These are phyloP conservation scores for Operophtera brumata DNA, from an alignment of 2,888 invertebrate genomes.

Conservation along the genomic window DNA sequence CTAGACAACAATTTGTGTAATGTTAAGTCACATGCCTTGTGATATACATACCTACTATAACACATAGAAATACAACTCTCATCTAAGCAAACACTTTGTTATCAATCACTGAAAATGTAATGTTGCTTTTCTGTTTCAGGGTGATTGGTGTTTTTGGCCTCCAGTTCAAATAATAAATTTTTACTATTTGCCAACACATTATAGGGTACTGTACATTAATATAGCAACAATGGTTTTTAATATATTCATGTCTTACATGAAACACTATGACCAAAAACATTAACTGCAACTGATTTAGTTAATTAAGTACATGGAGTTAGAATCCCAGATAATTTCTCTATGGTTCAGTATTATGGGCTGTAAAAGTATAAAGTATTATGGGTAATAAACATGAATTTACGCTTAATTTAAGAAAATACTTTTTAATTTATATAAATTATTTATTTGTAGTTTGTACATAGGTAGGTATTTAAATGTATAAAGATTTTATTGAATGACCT, in stretches of 20 bases:
- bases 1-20: too few relatives aligned
- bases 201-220: constrained; percentile 93
- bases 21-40: too few relatives aligned
- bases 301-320: too few relatives aligned
- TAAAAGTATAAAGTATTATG: background rate
- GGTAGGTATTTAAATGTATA: background rate
- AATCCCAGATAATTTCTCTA: too few relatives aligned
- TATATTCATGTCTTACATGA: constrained; percentile 92
- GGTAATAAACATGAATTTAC: constrained; percentile 25
- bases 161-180: constrained; percentile 95
- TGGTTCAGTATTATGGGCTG: background rate
- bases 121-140: constrained; percentile 75
- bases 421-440: constrained; percentile 8
- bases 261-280: constrained; percentile 81
- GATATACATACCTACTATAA: too few relatives aligned
- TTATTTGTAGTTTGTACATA: constrained; percentile 5
- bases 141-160: constrained; percentile 95
- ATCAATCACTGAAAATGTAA: background rate
- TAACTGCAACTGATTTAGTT: constrained; percentile 2
- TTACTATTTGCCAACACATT: constrained; percentile 88
- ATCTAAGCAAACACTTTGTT: background rate
- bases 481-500: background rate
- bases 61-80: background rate
- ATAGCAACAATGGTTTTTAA: constrained; percentile 92
- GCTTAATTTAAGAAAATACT: constrained; percentile 20